phyloP scores from a whole-genome alignment of 2,797 vertebrate genomes.

The Arremon aurantiirostris region DNA sequence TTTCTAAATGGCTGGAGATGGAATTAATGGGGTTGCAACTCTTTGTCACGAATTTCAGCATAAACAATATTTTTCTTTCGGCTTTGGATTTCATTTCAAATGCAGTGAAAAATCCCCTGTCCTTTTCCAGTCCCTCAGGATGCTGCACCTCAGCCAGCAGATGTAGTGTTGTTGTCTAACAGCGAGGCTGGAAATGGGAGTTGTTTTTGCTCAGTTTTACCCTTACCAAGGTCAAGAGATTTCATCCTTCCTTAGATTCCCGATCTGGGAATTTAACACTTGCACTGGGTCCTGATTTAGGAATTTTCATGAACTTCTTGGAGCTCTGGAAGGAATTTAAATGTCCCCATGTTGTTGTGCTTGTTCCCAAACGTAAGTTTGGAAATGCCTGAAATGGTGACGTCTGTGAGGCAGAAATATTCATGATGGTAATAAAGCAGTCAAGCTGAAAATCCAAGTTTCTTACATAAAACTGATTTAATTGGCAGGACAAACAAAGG shows the following conservation, averaged over 20 bases:
- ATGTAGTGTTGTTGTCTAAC: background rate
- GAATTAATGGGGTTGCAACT: background rate
- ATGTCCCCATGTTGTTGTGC: background rate
- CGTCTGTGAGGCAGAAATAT: background rate
- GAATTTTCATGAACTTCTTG: background rate
- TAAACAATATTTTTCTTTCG: background rate
- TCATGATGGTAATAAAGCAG: background rate
- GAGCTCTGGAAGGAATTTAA: background rate
- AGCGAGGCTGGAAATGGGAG: background rate
- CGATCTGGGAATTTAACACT: background rate
- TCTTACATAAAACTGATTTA: background rate
- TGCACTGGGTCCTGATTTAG: background rate
- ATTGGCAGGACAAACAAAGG: background rate
- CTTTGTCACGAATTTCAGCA: background rate
- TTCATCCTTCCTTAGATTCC: background rate
- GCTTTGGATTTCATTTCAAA: background rate
- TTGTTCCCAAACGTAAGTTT: background rate
- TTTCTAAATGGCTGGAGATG: background rate
- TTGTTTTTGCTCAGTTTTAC: conserved; percentile 3
- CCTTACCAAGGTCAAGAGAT: conserved; percentile 8
- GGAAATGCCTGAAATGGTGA: background rate
- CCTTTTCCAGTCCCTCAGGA: background rate
- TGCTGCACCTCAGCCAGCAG: background rate
- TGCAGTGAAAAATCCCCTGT: background rate
- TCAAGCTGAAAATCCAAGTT: background rate